Evolutionary conservation across 1,140 invertebrate genomes (phyloP), one percentile per base, ranked within the genome.

Genomic region (Chionoecetes opilio): DNA sequence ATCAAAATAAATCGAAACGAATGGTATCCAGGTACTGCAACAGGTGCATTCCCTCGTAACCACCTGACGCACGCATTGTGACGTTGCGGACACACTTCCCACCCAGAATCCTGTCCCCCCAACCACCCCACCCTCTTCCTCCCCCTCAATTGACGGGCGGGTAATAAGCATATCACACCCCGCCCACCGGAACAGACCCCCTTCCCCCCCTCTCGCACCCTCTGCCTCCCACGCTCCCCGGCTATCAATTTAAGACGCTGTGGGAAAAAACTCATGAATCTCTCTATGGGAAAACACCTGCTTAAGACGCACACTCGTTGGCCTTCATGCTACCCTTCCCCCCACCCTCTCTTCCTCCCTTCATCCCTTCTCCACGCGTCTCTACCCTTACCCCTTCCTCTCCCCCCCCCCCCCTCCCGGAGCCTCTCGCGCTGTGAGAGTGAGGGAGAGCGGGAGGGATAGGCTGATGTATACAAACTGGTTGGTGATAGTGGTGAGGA

Each of bases 261-360:
- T 94, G 93, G 93, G 93, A 94, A 94, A 94, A 94, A 88, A 34
- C 87, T 94, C 26, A 90, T 88, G 93, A 94, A 90, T 94, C 93
- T 94, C 53, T 94, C 93, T 94, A 94, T 94, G 93, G 93, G 93
- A 94, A 91, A 94, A 29, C 88, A 94, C 89, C 93, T 94, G 93
- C 93, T 94, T 84, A 91, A 91, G 89, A 90, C 93, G 53, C 63
- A 26, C 29, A 63, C 89, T 37, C 17, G 37, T 21, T 94, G 93
- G 89, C 93, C 93, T 94, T 94, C 88, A 46, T 53, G 75, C 21
- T 75, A 75, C 63, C 63, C 82, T 38, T 17, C 75, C 29, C 35
- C 41, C 0, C 37, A 46, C 86, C 38, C 86, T n/a, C 86, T n/a
- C 21, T 41, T 53, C 46, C 53, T 63, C 90, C 90, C 26, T 29